Conservation (phyloP, 1,140 invertebrate species). For the Meloidogyne exigua region DNA sequence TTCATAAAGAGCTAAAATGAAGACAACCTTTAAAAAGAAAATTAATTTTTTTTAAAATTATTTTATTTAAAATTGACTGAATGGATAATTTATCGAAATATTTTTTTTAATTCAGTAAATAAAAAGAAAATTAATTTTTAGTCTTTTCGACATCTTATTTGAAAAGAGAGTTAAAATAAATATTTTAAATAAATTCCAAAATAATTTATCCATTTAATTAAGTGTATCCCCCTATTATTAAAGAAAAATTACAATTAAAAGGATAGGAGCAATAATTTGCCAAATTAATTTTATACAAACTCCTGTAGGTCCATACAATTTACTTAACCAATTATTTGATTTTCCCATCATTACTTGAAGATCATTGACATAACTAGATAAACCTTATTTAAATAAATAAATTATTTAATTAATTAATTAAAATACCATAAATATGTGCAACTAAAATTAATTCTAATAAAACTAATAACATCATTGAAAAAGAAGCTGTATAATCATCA, state of each 20-base stretch:
- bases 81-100: background rate
- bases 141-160: too few relatives aligned
- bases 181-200: too few relatives aligned
- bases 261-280: conserved; percentile 31
- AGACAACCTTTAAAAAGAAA: conserved; percentile 33
- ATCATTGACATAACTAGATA: conserved; percentile 32
- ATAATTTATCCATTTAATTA: too few relatives aligned
- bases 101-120: too few relatives aligned
- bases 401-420: conserved; percentile 12
- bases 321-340: conserved; percentile 26
- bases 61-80: too few relatives aligned
- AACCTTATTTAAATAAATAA: conserved; percentile 19
- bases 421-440: conserved; percentile 43
- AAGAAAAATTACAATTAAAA: conserved; percentile 22
- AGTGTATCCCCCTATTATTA: too few relatives aligned
- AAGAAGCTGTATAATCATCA: conserved; percentile 45
- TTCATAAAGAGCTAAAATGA: conserved; percentile 20
- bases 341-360: conserved; percentile 36
- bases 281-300: conserved; percentile 36
- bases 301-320: conserved; percentile 38
- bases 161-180: too few relatives aligned
- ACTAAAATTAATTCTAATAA: conserved; percentile 45
- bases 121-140: too few relatives aligned
- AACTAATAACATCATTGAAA: conserved; percentile 40
- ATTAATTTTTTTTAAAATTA: background rate